Evolutionary conservation across 92 coral and sea anemone species (phyloP), one percentile per base, ranked within the genome.

Genomic region (Zoanthus gigantus): DNA sequence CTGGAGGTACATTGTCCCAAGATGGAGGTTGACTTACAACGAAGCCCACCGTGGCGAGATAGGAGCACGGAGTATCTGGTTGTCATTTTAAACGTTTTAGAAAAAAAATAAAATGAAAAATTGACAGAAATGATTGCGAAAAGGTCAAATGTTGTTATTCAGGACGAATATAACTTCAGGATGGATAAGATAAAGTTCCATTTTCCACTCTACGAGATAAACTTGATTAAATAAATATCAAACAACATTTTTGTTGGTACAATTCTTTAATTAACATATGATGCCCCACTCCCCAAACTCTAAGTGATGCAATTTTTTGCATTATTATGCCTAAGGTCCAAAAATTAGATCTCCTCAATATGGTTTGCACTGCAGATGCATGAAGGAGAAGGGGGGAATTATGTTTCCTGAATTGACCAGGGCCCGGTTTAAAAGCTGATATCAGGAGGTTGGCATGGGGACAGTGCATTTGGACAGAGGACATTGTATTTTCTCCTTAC

Each of bases 401-500:
- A 63, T 9, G 71, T 63, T 63, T 63, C 16, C 16, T 18, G 16
- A 63, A 63, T 63, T 63, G 71, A 63, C 71, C 71, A 63, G 71
- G 71, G 71, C 71, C 71, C 16, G 71, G 71, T 63, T 63, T 14
- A 18, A 63, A 63, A 63, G 16, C 71, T 63, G 71, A 63, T 63
- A 63, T 23, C 11, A 0, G 56, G 56, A 52, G 56, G 56, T 7
- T 7, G 56, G 56, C 7, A 52, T 7, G 56, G 56, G 11, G 11
- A 92, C 30, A 92, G 83, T 63, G 92, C 87, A 84, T 92, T 92
- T 82, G 92, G 92, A 50, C 94, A 90, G 67, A 76, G 92, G 48
- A 92, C 92, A 89, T 80, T 92, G 84, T 89, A 92, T 50, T 63
- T 88, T 77, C 94, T 74, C 83, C 94, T 79, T 77, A 89, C 79